Conservation (phyloP, 1,140 invertebrate genomes). For the Branchinecta lindahli region DNA sequence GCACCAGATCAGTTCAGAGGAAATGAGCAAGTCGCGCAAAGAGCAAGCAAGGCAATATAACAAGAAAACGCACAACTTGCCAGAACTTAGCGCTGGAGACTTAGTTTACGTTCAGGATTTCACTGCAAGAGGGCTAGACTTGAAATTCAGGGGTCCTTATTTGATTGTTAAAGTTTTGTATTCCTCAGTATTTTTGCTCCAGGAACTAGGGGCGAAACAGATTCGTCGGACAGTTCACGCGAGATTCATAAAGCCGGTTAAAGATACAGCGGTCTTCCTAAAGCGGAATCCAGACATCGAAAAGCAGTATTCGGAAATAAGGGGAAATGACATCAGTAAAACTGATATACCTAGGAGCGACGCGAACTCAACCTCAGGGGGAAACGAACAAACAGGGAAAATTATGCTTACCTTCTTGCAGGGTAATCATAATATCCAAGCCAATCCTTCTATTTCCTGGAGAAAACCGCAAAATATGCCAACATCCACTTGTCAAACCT, state of each 20-base stretch:
- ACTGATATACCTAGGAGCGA: no score
- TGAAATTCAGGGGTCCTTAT: neutral
- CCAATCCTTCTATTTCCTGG: no score
- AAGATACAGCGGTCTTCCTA: neutral
- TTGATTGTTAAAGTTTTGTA: constrained; percentile 1
- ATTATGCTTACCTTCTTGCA: no score
- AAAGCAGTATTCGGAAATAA: no score
- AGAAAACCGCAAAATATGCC: no score
- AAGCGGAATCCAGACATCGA: neutral
- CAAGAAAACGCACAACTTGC: no score
- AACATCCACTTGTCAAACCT: no score
- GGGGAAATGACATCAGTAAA: no score
- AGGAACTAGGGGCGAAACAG: neutral
- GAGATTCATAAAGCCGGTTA: neutral
- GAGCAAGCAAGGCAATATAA: constrained; percentile 1
- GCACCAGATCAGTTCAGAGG: neutral
- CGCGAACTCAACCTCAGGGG: no score
- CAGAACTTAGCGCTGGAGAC: no score
- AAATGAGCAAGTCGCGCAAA: constrained; percentile 1
- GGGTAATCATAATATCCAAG: no score
- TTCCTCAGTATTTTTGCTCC: neutral
- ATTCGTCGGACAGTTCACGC: neutral
- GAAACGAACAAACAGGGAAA: no score
- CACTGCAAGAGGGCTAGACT: constrained; percentile 1
- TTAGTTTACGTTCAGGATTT: neutral